Base-by-base conservation (phyloP, 2,113 vertebrate species). In the Crotalus horridus region DNA sequence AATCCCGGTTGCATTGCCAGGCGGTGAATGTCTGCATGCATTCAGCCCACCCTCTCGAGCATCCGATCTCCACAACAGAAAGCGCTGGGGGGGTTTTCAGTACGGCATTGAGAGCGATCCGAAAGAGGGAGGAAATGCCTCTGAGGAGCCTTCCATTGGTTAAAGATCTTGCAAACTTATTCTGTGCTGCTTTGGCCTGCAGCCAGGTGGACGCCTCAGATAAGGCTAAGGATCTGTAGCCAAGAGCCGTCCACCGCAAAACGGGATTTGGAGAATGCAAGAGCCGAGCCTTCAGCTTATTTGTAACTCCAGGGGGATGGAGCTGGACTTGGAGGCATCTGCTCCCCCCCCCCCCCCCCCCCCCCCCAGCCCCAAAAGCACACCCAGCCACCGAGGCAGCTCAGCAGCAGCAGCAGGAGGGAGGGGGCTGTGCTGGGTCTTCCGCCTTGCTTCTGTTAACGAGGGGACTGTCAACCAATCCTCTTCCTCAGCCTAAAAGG, bases 11-110 rank as follows among this genome's bases (percentile, higher is more conserved):
- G 93, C 8, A 94, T 95, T 96, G 95, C 93, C 51, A 86, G 95
- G 94, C 95, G 96, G 96, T 96, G 95, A 95, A 96, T 97, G 96
- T 95, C 95, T 94, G 93, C 90, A 95, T 94, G 95, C 94, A 95
- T 95, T 95, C 96, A 96, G 93, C 95, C 95, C 95, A 61, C 92
- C 92, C 89, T 96, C 93, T 95, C 90, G 95, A 95, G 95, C 95
- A 95, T 96, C 95, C 94, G 87, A 94, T 69, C 85, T 93, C 93
- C 92, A 58, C 94, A 95, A 94, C 92, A 96, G 94, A 96, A 96
- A 95, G 4, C 93, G 58, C 89, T 58, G 46, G 93, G 93, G 94
- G 93, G 91, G 92, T 92, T 56, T 26, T 1, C 21, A 15, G 20
- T 94, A 96, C 93, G 94, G 93, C 90, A 96, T 94, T 88, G 89